Percentiles rank a stretch among this genome's conserved stretches.
These are phyloP conservation scores for Oscheius onirici DNA, from an alignment of 2,888 invertebrate genomes.

Conservation along the genomic window DNA sequence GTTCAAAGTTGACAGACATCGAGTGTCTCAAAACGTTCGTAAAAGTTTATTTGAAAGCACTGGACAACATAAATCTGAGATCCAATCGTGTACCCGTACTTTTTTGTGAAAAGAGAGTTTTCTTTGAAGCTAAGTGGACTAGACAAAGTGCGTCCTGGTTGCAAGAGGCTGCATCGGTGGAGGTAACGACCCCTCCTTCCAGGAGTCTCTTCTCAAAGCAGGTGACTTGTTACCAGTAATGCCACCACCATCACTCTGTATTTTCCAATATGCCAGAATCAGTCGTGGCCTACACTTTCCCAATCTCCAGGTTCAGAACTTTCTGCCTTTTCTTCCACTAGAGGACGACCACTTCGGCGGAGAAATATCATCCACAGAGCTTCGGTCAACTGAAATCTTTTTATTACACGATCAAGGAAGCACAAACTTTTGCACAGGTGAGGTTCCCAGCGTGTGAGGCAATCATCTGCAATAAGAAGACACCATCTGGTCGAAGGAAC, in stretches of 20 bases:
- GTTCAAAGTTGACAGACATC: too few species aligned
- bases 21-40: too few species aligned
- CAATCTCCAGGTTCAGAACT: constrained; percentile 49
- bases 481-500: constrained; percentile 70
- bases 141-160: constrained; percentile 50
- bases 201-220: constrained; percentile 42
- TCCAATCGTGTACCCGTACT: too few species aligned
- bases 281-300: constrained; percentile 36
- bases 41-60: too few species aligned
- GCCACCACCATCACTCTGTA: constrained; percentile 17
- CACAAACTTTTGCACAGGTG: constrained; percentile 50
- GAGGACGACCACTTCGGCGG: constrained; percentile 49
- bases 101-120: too few species aligned
- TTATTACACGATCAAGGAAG: background rate
- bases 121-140: background rate
- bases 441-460: constrained; percentile 61
- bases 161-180: constrained; percentile 53
- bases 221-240: background rate
- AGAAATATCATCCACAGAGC: constrained; percentile 59
- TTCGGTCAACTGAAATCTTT: constrained; percentile 51
- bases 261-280: background rate
- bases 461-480: constrained; percentile 65
- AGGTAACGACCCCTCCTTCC: constrained; percentile 57
- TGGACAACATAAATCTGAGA: too few species aligned
- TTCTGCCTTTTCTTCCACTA: constrained; percentile 54